Conservation (phyloP, 2,113 vertebrate genomes). For the Recurvirostra avosetta region DNA sequence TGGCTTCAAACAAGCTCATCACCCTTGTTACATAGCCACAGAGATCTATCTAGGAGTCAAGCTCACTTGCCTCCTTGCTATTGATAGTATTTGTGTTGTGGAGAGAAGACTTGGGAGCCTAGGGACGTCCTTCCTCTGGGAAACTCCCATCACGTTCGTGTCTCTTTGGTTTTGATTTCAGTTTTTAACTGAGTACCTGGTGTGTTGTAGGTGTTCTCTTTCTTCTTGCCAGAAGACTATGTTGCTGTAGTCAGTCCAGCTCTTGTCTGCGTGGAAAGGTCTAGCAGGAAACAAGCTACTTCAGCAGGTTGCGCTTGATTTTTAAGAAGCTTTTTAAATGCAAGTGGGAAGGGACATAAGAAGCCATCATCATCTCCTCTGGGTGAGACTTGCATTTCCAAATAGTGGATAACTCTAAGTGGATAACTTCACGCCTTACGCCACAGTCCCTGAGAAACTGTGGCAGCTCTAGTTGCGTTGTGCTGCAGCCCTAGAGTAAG, state of each 20-base stretch:
- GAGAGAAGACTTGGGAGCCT: neutral
- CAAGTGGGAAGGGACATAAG: neutral
- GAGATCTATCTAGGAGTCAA: neutral
- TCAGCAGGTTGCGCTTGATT: neutral
- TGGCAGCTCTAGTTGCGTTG: neutral
- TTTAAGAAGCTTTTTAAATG: neutral
- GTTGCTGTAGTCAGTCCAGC: neutral
- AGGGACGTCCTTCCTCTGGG: neutral
- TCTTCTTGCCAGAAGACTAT: neutral
- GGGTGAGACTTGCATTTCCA: neutral
- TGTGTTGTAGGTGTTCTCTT: neutral
- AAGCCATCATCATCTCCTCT: neutral
- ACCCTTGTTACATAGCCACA: neutral
- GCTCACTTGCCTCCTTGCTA: neutral
- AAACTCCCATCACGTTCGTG: neutral
- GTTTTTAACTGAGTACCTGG: neutral
- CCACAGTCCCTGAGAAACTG: fast-evolving
- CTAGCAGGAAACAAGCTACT: neutral
- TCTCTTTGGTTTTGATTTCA: neutral
- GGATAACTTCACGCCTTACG: neutral
- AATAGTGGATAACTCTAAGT: neutral
- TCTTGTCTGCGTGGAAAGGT: neutral
- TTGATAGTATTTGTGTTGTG: neutral
- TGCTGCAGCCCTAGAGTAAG: neutral
- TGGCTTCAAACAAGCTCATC: neutral